Percentiles rank a stretch among this genome's conserved stretches.
Evolutionary conservation across 2,888 invertebrate genomes (phyloP).

Genomic region (Papilio elwesi): DNA sequence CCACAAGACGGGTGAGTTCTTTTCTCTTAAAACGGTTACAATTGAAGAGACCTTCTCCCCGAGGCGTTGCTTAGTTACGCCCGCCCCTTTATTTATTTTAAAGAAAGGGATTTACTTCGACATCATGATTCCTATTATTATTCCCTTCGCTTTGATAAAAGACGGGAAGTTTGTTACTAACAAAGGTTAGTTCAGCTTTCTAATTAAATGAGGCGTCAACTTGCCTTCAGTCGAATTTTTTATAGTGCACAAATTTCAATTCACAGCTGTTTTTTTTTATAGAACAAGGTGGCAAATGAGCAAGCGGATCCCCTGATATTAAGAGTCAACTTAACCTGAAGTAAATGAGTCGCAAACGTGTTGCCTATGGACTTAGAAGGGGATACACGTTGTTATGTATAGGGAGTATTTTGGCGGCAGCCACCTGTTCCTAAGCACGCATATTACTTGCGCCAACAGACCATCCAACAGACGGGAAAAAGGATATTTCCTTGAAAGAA

Average conservation of each 20-base stretch:
- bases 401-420: too few species aligned
- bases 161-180: constrained; percentile 15
- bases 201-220: constrained; percentile 25
- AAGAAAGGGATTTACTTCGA: constrained; percentile 22
- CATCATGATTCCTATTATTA: constrained; percentile 6
- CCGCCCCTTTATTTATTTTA: constrained; percentile 15
- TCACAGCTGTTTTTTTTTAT: not conserved
- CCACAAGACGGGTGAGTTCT: constrained; percentile 1
- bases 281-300: too few species aligned
- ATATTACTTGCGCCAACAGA: too few species aligned
- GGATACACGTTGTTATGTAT: too few species aligned
- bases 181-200: constrained; percentile 15
- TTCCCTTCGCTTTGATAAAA: constrained; percentile 19
- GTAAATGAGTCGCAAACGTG: too few species aligned
- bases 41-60: not conserved
- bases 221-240: constrained; percentile 6
- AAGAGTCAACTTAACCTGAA: not conserved
- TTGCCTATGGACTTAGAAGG: too few species aligned
- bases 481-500: too few species aligned
- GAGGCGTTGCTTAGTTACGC: not conserved
- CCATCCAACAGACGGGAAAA: too few species aligned
- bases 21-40: constrained; percentile 23
- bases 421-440: too few species aligned
- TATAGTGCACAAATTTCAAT: not conserved
- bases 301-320: too few species aligned